These are phyloP conservation scores for Drosophila triauraria DNA, from an alignment of 1,140 invertebrate species.

Conservation along the genomic window DNA sequence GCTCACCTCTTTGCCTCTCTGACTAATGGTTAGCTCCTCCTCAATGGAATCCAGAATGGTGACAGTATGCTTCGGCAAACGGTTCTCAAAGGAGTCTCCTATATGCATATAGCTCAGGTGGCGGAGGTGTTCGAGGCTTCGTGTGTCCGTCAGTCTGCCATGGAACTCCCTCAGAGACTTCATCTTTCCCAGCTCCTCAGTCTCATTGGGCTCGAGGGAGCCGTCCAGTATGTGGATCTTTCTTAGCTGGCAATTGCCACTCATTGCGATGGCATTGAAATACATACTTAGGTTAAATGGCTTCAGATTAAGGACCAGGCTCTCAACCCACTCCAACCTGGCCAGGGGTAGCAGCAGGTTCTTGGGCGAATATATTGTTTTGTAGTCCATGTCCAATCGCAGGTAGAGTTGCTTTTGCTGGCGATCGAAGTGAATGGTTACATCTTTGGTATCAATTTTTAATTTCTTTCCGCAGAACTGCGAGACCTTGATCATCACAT, in stretches of 20 bases:
- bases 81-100: neutral
- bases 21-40: neutral
- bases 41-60: neutral
- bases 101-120: neutral
- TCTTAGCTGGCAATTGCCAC: neutral
- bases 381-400: too few species aligned
- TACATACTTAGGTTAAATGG: neutral
- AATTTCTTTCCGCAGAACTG: neutral
- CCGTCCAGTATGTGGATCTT: neutral
- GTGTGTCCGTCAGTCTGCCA: neutral
- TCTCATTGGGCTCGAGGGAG: slow-evolving; percentile 7
- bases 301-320: neutral
- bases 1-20: neutral
- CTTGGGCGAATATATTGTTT: neutral
- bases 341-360: neutral
- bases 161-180: neutral
- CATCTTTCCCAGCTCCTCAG: slow-evolving; percentile 2
- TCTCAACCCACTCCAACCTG: neutral
- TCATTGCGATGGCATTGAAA: neutral
- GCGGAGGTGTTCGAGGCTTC: neutral
- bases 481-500: neutral
- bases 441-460: neutral
- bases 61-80: neutral
- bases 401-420: neutral
- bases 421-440: neutral